Conservation (phyloP, 1,140 invertebrate genomes). For the Drosophila auraria region DNA sequence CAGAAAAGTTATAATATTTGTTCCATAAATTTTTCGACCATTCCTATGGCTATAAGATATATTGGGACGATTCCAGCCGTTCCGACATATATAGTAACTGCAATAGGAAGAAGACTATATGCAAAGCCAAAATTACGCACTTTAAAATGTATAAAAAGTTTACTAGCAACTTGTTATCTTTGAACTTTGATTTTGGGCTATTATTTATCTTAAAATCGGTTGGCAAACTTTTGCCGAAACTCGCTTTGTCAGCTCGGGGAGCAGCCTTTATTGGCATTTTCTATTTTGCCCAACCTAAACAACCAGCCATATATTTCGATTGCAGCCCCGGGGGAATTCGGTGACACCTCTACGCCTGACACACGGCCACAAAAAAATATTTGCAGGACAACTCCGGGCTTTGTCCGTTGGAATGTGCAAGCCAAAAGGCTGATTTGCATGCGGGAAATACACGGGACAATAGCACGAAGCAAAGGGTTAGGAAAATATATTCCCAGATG, state of each 20-base stretch:
- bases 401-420: slow-evolving; percentile 25
- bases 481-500: slow-evolving; percentile 25
- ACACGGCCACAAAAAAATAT: background rate
- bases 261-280: slow-evolving; percentile 5
- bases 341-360: slow-evolving; percentile 31
- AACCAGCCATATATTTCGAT: background rate
- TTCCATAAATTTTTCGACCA: too few species aligned
- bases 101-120: too few species aligned
- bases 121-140: too few species aligned
- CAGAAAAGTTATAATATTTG: too few species aligned
- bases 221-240: slow-evolving; percentile 7
- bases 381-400: background rate
- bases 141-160: slow-evolving; percentile 7
- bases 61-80: too few species aligned
- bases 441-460: slow-evolving; percentile 14
- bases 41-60: too few species aligned
- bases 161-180: background rate
- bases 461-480: slow-evolving; percentile 5
- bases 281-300: background rate
- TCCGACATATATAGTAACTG: too few species aligned
- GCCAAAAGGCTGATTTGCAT: slow-evolving; percentile 34
- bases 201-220: slow-evolving; percentile 20
- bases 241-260: slow-evolving; percentile 31
- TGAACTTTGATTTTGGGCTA: slow-evolving; percentile 13
- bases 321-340: slow-evolving; percentile 15